Percentiles rank a stretch among this genome's conserved stretches.
Evolutionary conservation across 1,140 invertebrate genomes (phyloP).

Genomic region (Drosophila grimshawi): DNA sequence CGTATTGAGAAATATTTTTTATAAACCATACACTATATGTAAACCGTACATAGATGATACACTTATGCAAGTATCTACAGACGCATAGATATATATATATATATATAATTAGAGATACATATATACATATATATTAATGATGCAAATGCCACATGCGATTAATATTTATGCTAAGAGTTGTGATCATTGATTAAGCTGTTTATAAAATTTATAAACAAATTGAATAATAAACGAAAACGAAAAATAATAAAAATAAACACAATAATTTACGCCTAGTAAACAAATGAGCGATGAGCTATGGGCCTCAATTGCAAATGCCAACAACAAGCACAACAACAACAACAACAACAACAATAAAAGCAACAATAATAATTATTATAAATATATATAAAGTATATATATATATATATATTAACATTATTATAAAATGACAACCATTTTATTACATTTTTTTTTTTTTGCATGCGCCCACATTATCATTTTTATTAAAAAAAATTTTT

Average conservation of each 20-base stretch:
- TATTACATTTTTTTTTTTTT: slow-evolving; percentile 49
- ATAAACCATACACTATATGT: slow-evolving; percentile 45
- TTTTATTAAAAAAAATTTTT: slow-evolving; percentile 45
- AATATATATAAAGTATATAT: slow-evolving; percentile 52
- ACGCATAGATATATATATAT: slow-evolving; percentile 53
- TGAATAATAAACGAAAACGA: slow-evolving; percentile 41
- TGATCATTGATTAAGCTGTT: slow-evolving; percentile 84
- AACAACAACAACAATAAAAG: slow-evolving; percentile 33
- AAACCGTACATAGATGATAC: slow-evolving; percentile 50
- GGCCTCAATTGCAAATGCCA: slow-evolving; percentile 12
- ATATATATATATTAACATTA: slow-evolving; percentile 24
- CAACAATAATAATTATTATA: slow-evolving; percentile 37
- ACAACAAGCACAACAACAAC: slow-evolving; percentile 33
- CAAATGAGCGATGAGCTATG: neutral
- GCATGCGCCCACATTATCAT: slow-evolving; percentile 30
- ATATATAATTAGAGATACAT: slow-evolving; percentile 29
- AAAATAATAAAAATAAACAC: slow-evolving; percentile 39
- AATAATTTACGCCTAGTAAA: slow-evolving; percentile 56
- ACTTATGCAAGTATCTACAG: slow-evolving; percentile 46
- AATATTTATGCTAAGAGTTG: slow-evolving; percentile 84
- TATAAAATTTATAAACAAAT: slow-evolving; percentile 59
- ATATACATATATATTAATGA: slow-evolving; percentile 56
- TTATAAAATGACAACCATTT: slow-evolving; percentile 27
- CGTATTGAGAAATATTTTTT: slow-evolving; percentile 36
- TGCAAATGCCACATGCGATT: slow-evolving; percentile 71